phyloP scores from a whole-genome alignment of 1,140 invertebrate genomes.

The Euwallacea similis region DNA sequence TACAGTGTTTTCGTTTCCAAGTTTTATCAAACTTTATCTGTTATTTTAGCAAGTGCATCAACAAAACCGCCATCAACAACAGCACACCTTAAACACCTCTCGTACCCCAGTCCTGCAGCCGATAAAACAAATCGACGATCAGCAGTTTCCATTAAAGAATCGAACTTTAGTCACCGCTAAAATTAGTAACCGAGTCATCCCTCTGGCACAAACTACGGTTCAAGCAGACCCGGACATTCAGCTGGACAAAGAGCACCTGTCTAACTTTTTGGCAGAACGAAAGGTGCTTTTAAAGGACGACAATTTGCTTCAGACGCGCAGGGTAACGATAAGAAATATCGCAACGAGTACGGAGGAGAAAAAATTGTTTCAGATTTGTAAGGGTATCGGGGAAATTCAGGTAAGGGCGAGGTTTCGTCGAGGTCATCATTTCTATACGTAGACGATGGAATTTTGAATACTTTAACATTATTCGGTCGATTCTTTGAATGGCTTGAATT shows the following conservation, averaged over 20 bases:
- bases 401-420: conserved; percentile 50
- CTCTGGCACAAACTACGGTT: not conserved
- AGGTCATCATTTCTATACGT: too few relatives aligned
- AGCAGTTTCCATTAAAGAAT: not conserved
- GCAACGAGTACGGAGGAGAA: conserved; percentile 58
- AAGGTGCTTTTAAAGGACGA: conserved; percentile 55
- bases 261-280: conserved; percentile 49
- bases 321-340: conserved; percentile 59
- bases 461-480: too few relatives aligned
- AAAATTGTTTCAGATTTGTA: conserved; percentile 59
- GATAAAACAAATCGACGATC: conserved; percentile 8
- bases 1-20: too few relatives aligned
- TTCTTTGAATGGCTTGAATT: too few relatives aligned
- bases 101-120: not conserved
- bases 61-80: conserved; percentile 2
- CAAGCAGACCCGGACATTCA: not conserved
- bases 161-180: not conserved
- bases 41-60: too few relatives aligned
- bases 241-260: conserved; percentile 35
- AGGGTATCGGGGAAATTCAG: conserved; percentile 60
- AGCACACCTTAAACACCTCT: not conserved
- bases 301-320: conserved; percentile 53
- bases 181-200: not conserved
- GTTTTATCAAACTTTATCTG: too few relatives aligned
- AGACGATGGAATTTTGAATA: too few relatives aligned